These are phyloP conservation scores for Xiphophorus hellerii DNA, from an alignment of 2,113 vertebrate genomes.

Conservation along the genomic window DNA sequence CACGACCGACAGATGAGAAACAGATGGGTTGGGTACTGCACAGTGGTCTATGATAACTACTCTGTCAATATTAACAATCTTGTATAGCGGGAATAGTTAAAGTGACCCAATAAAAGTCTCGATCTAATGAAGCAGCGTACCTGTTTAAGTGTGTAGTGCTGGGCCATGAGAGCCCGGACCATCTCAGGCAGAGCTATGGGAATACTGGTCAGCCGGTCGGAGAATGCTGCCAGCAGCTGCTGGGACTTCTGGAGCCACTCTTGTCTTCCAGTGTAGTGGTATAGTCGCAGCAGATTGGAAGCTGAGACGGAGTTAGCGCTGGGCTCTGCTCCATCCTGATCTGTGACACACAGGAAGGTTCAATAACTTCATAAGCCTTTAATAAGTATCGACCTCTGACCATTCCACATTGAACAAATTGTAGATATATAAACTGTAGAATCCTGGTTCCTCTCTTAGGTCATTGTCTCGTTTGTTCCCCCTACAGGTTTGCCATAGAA, in stretches of 20 bases:
- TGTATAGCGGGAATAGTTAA: background rate
- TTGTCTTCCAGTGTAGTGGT: constrained; percentile 81
- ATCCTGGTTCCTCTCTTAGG: no score
- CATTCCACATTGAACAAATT: no score
- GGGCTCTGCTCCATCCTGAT: constrained; percentile 94
- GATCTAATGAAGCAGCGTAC: constrained; percentile 57
- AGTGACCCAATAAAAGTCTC: background rate
- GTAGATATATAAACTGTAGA: no score
- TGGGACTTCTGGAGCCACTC: constrained; percentile 86
- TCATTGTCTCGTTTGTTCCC: no score
- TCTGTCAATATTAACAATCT: background rate
- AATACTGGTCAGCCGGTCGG: constrained; percentile 85
- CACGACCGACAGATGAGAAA: background rate
- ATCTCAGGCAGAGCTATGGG: constrained; percentile 90
- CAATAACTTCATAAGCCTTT: background rate
- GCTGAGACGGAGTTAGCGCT: constrained; percentile 88
- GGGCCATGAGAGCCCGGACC: constrained; percentile 82
- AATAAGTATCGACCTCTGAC: background rate
- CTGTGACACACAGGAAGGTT: constrained; percentile 68
- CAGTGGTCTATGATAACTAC: background rate
- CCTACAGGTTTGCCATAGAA: no score
- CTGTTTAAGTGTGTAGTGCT: constrained; percentile 89
- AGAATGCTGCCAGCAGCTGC: constrained; percentile 86
- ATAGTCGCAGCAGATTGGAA: constrained; percentile 88
- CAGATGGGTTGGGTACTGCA: background rate